Evolutionary conservation across 2,797 vertebrate species (phyloP), one percentile per base, ranked within the genome.

Genomic region (Choloepus didactylus): DNA sequence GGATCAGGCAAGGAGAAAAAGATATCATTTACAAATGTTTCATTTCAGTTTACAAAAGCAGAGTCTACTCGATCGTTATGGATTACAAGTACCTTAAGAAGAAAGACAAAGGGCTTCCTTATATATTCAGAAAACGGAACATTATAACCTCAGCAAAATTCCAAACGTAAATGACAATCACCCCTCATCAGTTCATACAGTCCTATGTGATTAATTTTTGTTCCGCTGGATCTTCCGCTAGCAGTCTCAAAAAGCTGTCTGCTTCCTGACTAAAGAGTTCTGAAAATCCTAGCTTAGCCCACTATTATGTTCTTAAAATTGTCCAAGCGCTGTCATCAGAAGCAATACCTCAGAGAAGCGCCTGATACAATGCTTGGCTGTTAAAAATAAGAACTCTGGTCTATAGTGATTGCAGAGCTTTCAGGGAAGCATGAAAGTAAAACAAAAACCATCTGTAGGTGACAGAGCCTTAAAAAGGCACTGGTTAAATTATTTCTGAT

Each of bases 31-130:
- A 29, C 21, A 90, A 85, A 69, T 79, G 38, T 64, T 89, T 62
- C 83, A 62, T 91, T 89, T 91, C n/a, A 38, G 18, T 84, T 87
- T 75, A 79, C 10, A 62, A 92, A 93, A 79, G 12, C 15, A 80
- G 19, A 67, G 7, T 91, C 70, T 91, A n/a, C 64, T 93, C 64
- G 83, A 51, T 76, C 89, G 11, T 80, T 82, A 66, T 7, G 23
- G 9, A 66, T 89, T 77, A 72, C n/a, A 23, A 54, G 87, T 23
- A 29, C 21, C 64, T 31, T 89, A n/a, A 49, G 49, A 12, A 76
- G 49, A 75, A 80, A 87, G 46, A 56, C 8, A 66, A 86, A 90
- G 51, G 15, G 56, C 77, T 89, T 89, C 86, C 51, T 93, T 77
- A 31, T 21, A 41, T 19, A 59, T 49, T 67, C 77, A 79, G 73